phyloP scores from a whole-genome alignment of 2,797 vertebrate genomes.

The Sternotherus odoratus region DNA sequence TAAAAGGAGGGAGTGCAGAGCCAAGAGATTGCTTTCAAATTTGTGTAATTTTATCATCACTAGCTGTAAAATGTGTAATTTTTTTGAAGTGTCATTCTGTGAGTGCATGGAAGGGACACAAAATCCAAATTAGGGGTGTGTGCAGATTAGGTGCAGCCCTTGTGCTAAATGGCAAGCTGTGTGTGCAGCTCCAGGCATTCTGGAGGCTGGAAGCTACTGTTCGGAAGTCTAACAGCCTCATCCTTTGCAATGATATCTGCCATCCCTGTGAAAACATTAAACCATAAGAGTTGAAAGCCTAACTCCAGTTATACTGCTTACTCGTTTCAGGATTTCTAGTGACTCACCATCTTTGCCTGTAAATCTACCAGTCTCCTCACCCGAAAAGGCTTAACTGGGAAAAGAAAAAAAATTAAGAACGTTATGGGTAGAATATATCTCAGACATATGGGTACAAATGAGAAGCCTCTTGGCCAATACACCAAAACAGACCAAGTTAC shows the following conservation, averaged over 20 bases:
- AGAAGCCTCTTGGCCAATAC: no score
- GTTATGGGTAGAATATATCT: not conserved
- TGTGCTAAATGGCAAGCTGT: not conserved
- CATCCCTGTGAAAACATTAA: not conserved
- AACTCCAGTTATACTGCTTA: not conserved
- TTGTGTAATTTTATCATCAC: no score
- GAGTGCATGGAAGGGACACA: not conserved
- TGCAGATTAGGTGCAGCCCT: not conserved
- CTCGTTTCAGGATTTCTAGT: not conserved
- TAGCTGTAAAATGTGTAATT: not conserved
- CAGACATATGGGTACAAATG: not conserved
- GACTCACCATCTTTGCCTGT: conserved; percentile 90
- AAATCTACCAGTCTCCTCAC: conserved; percentile 91
- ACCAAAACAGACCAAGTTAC: not conserved
- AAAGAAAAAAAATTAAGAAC: conserved; percentile 16
- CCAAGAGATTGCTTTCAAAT: not conserved
- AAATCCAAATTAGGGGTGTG: not conserved
- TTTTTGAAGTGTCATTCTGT: not conserved
- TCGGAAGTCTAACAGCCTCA: not conserved
- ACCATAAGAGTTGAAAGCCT: not conserved
- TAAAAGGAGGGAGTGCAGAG: not conserved
- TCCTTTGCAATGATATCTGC: not conserved
- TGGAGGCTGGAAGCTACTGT: not conserved
- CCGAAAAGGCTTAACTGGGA: conserved; percentile 90
- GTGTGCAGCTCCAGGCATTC: not conserved